Conservation (phyloP, 2,888 invertebrate species). For the Metalampra italica region DNA sequence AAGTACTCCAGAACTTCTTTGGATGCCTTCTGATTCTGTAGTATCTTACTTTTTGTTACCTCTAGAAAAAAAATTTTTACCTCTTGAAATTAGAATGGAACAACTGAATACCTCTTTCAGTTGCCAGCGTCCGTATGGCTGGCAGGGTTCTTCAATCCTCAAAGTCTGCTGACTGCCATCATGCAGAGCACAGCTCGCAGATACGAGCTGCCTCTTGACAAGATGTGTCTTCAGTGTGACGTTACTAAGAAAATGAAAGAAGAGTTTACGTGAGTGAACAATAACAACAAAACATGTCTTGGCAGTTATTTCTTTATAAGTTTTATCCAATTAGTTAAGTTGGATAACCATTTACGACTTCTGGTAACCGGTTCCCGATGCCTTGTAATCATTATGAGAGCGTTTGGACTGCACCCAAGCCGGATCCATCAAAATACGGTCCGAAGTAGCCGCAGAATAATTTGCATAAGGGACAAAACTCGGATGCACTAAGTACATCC, state of each 20-base stretch:
- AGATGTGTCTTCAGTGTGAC: constrained; percentile 98
- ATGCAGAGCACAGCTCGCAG: constrained; percentile 98
- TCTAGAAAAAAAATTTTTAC: too few relatives aligned
- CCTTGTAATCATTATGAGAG: too few relatives aligned
- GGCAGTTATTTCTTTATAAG: too few relatives aligned
- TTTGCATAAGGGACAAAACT: too few relatives aligned
- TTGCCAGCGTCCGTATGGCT: constrained; percentile 96
- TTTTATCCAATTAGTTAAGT: too few relatives aligned
- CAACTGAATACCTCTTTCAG: constrained; percentile 61
- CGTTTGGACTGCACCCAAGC: too few relatives aligned
- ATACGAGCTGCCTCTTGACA: constrained; percentile 94
- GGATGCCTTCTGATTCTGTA: neutral
- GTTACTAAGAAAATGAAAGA: constrained; percentile 98
- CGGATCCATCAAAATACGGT: too few relatives aligned
- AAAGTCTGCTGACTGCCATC: constrained; percentile 96
- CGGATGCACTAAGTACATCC: too few relatives aligned
- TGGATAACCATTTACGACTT: too few relatives aligned
- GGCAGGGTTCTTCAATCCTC: constrained; percentile 98
- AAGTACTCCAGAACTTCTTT: constrained; percentile 32
- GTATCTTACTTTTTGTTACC: neutral
- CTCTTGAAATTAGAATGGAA: too few relatives aligned
- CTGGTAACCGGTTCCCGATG: too few relatives aligned
- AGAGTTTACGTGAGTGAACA: constrained; percentile 87
- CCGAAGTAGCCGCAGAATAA: too few relatives aligned
- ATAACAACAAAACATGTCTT: neutral